A percentile compares a stretch with the other conserved stretches of the same genome.
phyloP scores from a whole-genome alignment of 2,113 vertebrate genomes.

The Cinclus cinclus region DNA sequence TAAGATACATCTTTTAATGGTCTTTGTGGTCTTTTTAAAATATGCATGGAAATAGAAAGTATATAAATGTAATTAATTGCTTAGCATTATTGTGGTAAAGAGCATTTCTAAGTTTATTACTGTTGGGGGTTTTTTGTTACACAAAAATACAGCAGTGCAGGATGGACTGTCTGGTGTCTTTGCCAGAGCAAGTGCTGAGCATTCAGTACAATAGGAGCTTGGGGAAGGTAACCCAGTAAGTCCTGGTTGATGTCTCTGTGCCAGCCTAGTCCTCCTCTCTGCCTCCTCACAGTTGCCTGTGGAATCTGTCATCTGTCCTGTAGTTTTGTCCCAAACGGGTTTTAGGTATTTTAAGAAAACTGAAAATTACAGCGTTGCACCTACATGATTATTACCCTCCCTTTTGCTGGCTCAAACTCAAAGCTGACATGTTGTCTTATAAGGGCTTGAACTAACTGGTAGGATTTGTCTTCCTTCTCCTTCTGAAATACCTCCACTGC shows the following conservation, averaged over 20 bases:
- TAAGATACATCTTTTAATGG: not conserved
- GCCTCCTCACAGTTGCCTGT: not conserved
- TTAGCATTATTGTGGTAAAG: constrained; percentile 21
- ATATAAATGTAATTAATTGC: not conserved
- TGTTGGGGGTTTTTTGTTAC: not conserved
- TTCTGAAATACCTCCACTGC: not conserved
- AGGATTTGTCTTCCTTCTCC: not conserved
- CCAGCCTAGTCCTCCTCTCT: not conserved
- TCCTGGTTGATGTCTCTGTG: not conserved
- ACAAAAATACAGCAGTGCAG: not conserved
- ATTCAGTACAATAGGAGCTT: not conserved
- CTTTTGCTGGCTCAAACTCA: not conserved
- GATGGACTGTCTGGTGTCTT: not conserved
- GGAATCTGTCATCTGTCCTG: not conserved
- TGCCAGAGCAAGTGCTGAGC: not conserved
- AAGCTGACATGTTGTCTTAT: not conserved
- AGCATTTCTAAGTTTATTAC: not conserved
- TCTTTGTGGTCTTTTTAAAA: constrained; percentile 13
- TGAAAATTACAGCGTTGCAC: not conserved
- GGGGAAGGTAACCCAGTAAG: not conserved
- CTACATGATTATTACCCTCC: not conserved
- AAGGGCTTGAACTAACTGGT: not conserved
- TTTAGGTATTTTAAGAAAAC: constrained; percentile 57
- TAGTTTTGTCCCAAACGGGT: not conserved
- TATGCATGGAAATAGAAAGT: not conserved